A percentile compares a stretch with the other conserved stretches of the same genome.
phyloP scores from a whole-genome alignment of 2,888 invertebrate species.

The Meliscaeva auricollis region DNA sequence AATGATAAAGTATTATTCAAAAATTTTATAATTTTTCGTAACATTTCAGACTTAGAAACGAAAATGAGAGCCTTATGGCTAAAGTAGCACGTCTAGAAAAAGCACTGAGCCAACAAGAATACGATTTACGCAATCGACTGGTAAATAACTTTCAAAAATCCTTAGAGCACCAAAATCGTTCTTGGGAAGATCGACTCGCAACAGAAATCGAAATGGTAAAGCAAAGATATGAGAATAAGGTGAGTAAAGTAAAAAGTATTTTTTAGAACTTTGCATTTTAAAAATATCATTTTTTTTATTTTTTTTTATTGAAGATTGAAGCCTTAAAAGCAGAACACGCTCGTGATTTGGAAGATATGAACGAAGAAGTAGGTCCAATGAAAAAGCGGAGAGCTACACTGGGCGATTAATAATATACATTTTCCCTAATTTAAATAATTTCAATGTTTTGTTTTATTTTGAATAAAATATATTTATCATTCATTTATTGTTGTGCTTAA shows the following conservation, averaged over 20 bases:
- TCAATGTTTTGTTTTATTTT: constrained; percentile 25
- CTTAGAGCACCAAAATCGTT: constrained; percentile 76
- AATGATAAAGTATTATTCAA: too few species aligned
- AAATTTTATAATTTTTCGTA: not conserved
- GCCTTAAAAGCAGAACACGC: constrained; percentile 59
- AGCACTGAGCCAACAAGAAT: constrained; percentile 77
- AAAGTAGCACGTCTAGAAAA: constrained; percentile 63
- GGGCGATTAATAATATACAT: constrained; percentile 36
- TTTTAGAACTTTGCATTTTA: not conserved
- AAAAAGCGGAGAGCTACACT: constrained; percentile 65
- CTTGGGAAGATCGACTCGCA: constrained; percentile 77
- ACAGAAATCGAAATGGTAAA: constrained; percentile 78
- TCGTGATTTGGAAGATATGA: constrained; percentile 59
- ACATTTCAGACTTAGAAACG: constrained; percentile 65
- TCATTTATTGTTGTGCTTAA: too few species aligned
- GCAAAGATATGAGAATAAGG: constrained; percentile 80
- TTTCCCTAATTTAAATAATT: constrained; percentile 30
- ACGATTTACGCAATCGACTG: constrained; percentile 80
- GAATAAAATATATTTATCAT: constrained; percentile 41
- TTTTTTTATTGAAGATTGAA: constrained; percentile 36
- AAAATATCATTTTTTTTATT: not conserved
- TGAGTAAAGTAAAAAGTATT: constrained; percentile 54
- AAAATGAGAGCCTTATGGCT: constrained; percentile 65
- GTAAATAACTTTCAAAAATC: constrained; percentile 79
- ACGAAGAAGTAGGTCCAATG: constrained; percentile 46